A percentile compares a stretch with the other conserved stretches of the same genome.
Evolutionary conservation across 2,797 vertebrate genomes (phyloP).

Genomic region (Coluber constrictor): DNA sequence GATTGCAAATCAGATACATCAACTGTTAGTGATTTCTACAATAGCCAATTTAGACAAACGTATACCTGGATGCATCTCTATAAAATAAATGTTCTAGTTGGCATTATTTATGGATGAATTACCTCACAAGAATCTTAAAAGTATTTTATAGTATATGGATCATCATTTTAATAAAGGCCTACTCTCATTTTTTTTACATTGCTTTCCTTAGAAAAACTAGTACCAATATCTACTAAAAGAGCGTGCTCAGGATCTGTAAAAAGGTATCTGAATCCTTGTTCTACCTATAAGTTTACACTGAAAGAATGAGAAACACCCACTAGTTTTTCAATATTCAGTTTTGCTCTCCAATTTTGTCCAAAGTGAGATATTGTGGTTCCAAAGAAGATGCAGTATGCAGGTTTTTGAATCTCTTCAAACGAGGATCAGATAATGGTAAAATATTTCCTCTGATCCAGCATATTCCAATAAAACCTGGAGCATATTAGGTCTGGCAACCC

Average conservation of each 20-base stretch:
- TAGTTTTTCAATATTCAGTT: neutral
- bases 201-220: neutral
- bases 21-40: neutral
- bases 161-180: neutral
- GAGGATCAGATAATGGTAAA: neutral
- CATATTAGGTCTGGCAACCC: neutral
- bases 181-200: neutral
- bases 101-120: neutral
- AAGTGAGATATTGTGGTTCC: neutral
- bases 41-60: neutral
- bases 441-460: neutral
- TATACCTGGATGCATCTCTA: neutral
- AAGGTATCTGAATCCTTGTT: neutral
- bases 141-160: neutral
- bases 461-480: neutral
- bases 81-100: neutral
- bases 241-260: neutral
- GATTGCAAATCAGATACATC: neutral
- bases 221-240: neutral
- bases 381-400: neutral
- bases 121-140: neutral
- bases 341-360: neutral
- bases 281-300: neutral
- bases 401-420: neutral
- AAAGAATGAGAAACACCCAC: neutral